Base-by-base conservation (phyloP, 2,113 vertebrate genomes). In the Bos javanicus region DNA sequence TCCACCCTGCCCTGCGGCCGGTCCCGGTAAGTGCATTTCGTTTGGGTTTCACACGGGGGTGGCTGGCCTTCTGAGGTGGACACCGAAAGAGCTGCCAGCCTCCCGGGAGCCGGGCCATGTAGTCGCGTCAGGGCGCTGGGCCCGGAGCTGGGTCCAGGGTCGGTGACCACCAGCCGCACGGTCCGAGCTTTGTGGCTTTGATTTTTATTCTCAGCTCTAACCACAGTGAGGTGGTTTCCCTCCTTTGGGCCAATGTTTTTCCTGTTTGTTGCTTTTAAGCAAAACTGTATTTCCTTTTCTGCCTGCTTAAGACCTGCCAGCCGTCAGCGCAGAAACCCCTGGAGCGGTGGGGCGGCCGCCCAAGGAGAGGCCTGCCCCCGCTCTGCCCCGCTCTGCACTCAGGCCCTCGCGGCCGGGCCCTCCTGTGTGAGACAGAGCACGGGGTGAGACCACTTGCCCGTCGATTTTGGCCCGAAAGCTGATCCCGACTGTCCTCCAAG, bases 1-100 rank as follows among this genome's bases (percentile, higher is more conserved):
- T 67, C 87, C 97, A n/a, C 13, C 67, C 46, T 46, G 54, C 71
- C n/a, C 52, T 0, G 84, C 26, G 0, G 43, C 93, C 50, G 82
- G 62, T 97, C 93, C 95, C 30, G 98, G 98, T 99, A 98, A 98
- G 95, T 54, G 87, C 64, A 25, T 43, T 94, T 78, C 28, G 2
- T 43, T 36, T 57, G 64, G 1, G n/a, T 19, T 60, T 57, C 12
- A 21, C 4, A 33, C 3, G 0, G 33, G 50, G 10, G 33, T 14
- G 12, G 43, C 54, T 12, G 21, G 26, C 15, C 59, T 78, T 52
- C 57, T 23, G n/a, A 78, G 80, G 71, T 14, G 56, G 36, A 28
- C 83, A 36, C 60, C 36, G 6, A 50, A 57, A 81, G 26, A 19
- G 15, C 56, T 26, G 15, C 59, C 10, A 0, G 76, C 17, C 25